Evolutionary conservation across 2,888 invertebrate genomes (phyloP), one percentile per base, ranked within the genome.

Genomic region (Lottia gigantea): DNA sequence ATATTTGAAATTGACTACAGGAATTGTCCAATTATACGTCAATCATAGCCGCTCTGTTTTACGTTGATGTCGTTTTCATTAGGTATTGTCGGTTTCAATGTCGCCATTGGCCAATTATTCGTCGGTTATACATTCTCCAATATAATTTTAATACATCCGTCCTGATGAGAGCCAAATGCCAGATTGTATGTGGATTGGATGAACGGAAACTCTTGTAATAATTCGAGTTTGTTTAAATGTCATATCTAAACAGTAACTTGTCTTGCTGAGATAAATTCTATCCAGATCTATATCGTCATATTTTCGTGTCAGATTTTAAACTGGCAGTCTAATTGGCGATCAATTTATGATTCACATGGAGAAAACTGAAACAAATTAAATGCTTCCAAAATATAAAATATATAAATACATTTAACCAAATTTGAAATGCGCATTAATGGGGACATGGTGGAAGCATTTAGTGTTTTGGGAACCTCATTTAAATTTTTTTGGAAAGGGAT

Each of bases 141-240:
- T 55, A 55, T 55, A 55, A 55, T 55, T 55, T 55, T 55, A 55
- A 55, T 55, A 55, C 55, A 55, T 55, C 55, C 55, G 55, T 23
- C 55, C 55, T 55, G 55, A 55, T 55, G 55, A 55, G 55, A 55
- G 19, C 55, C 55, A 55, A 55, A 55, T 55, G 55, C 55, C 55
- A 55, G 19, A 55, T 55, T 23, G 55, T 55, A 19, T 23, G 55
- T 55, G 19, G 19, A 55, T 55, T 55, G 55, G 55, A 55, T 40
- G 55, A 55, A 55, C 55, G 55, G 55, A 55, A 55, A 55, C 55
- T 40, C 55, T 19, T 23, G 19, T 23, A 55, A 55, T 55, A 55
- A 55, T 55, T 23, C 19, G 11, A 55, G 19, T 23, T 23, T 55
- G 55, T 55, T 55, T 23, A 55, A 55, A 55, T 55, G 55, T 55